Percentiles rank a stretch among this genome's conserved stretches.
These are phyloP conservation scores for Bambusicola thoracicus DNA, from an alignment of 2,113 vertebrate genomes.

Conservation along the genomic window DNA sequence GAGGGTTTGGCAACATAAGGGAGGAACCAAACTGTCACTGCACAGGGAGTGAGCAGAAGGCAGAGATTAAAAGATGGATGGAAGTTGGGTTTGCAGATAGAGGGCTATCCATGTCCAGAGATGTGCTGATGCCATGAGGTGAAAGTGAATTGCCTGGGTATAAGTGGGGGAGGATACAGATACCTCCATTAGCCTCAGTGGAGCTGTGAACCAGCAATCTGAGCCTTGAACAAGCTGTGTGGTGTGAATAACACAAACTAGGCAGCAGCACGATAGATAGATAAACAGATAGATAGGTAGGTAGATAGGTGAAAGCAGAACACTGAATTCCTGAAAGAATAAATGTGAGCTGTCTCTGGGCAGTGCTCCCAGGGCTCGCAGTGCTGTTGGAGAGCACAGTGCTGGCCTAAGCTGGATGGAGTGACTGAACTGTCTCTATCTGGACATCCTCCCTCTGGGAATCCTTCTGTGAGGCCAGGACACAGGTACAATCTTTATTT, in stretches of 20 bases:
- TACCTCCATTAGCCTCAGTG: accelerated
- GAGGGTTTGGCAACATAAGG: not conserved
- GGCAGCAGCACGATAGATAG: no score
- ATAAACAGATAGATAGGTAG: not conserved
- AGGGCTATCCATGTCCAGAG: not conserved
- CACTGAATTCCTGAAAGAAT: not conserved
- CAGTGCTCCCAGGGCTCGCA: not conserved
- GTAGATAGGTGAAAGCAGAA: not conserved
- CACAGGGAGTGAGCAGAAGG: not conserved
- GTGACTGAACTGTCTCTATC: no score
- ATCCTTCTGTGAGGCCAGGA: no score
- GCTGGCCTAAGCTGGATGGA: not conserved
- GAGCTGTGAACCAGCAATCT: not conserved
- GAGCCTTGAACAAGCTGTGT: accelerated
- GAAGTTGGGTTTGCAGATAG: not conserved
- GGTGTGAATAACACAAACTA: not conserved
- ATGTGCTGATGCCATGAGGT: accelerated
- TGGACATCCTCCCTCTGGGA: no score
- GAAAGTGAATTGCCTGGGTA: not conserved
- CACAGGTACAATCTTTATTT: no score
- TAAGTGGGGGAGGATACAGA: not conserved
- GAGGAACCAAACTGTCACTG: not conserved
- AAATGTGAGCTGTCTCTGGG: not conserved
- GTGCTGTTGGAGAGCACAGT: not conserved
- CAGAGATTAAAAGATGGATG: not conserved